Evolutionary conservation across 2,113 vertebrate genomes (phyloP), one percentile per base, ranked within the genome.

Genomic region (Clarias macrocephalus): DNA sequence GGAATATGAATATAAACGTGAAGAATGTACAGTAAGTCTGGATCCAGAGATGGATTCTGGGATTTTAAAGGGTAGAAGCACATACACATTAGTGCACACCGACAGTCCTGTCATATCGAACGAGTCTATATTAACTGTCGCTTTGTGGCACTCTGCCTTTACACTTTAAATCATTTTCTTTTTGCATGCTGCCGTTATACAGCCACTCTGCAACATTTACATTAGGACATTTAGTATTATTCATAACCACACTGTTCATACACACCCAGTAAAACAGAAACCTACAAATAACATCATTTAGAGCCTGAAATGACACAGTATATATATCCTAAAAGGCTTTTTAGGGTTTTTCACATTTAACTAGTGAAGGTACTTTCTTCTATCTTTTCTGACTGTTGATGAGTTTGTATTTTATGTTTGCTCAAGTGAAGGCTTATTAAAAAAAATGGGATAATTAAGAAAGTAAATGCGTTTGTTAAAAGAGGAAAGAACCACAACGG

Each of bases 381-480:
- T 82, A n/a, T 73, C 52, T 70, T 15, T 54, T 59, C 23, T 42
- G 52, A 86, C 56, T 60, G 16, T 62, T 62, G 56, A 80, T 60
- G 28, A 33, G 56, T 80, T 65, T 30, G 16, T 85, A 4, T 76
- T 16, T 54, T 52, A 65, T 66, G 12, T 68, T 54, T 57, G 42
- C 23, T 79, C 15, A 19, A 54, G 52, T 86, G 85, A 89, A 80
- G 81, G 80, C 9, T 59, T 80, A 37, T 59, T n/a, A 30, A 65
- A 5, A 23, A 65, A 85, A 59, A 30, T 5, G 52, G 54, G 62
- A 68, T 80, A 73, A 83, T 84, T 80, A 54, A 89, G 84, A 62
- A 84, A 85, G 59, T 62, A 33, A 12, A 37, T 60, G 8, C 81
- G 54, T 86, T 88, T 84, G 80, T 86, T 66, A 85, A 52, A 84